These are phyloP conservation scores for Eilema depressum DNA, from an alignment of 2,888 invertebrate genomes.

Conservation along the genomic window DNA sequence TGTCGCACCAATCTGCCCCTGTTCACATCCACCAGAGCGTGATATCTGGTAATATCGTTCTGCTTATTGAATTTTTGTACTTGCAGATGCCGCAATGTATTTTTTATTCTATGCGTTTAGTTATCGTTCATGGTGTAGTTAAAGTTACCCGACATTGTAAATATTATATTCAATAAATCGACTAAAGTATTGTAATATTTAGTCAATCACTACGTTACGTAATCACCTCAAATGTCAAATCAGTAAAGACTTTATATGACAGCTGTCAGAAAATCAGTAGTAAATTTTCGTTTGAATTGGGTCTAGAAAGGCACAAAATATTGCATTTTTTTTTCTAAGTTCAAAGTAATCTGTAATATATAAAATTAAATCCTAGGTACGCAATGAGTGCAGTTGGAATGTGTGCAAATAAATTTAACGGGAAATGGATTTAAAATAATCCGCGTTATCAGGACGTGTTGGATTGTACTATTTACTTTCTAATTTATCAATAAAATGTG, in stretches of 20 bases:
- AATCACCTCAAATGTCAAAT: neutral
- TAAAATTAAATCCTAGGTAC: neutral
- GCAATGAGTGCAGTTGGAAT: neutral
- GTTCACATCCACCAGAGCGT: no score
- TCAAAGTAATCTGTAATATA: neutral
- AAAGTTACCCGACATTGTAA: neutral
- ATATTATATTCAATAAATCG: neutral
- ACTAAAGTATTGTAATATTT: neutral
- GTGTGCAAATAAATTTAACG: slow-evolving; percentile 5
- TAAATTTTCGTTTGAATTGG: slow-evolving; percentile 11
- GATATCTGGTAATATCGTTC: no score
- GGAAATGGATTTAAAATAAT: slow-evolving; percentile 8
- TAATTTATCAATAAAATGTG: slow-evolving; percentile 60
- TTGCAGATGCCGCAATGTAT: no score
- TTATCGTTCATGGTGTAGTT: neutral
- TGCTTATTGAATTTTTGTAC: no score
- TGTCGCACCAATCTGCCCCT: no score
- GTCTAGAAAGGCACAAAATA: slow-evolving; percentile 8
- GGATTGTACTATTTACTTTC: slow-evolving; percentile 60
- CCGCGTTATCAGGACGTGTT: slow-evolving; percentile 5
- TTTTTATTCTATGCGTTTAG: neutral
- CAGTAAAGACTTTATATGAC: neutral
- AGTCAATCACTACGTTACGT: neutral
- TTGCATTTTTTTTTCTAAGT: neutral
- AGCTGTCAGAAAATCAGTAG: slow-evolving; percentile 16